Base-by-base conservation (phyloP, 2,888 invertebrate species). In the Iphiclides podalirius region DNA sequence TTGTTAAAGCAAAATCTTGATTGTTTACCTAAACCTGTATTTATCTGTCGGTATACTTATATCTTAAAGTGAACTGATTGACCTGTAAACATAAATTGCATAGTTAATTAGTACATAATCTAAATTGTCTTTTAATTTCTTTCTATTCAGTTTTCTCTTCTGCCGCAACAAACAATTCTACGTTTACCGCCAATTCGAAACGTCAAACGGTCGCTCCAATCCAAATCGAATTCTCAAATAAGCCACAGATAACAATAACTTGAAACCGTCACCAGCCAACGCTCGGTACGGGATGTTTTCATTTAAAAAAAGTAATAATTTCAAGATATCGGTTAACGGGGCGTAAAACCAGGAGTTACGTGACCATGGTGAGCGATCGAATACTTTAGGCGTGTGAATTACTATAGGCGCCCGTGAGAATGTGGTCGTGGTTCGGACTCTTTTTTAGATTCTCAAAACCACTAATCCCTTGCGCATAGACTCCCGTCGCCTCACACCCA, bases 331-430 rank as follows among this genome's bases (percentile, higher is more conserved):
- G 58, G 59, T 51, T 83, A 84, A 83, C 84, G 76, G 83, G 80
- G 72, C 84, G 80, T 81, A 70, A 77, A 83, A 81, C 84, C 85
- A 74, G 75, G 64, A 73, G 75, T 57, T 73, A 76, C 81, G 79
- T 78, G 79, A 64, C 65, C 63, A 57, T 65, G 63, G 65, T 66
- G 62, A 58, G 63, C 64, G 64, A 73, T 75, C 72, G 66, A 76
- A 78, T 70, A 69, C 69, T 47, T 55, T 56, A 50, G 54, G 55
- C 73, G 78, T 80, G 82, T 78, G 79, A 80, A 79, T 69, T 54
- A 45, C 50, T 45, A 45, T 28, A 40, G 48, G 34, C 45, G 53
- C 55, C 71, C 80, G 82, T 82, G 82, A 78, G 82, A 82, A 81
- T 78, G 82, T 75, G 81, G 84, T 83, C 59, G 54, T 12, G n/a